Percentiles rank a stretch among this genome's conserved stretches.
Evolutionary conservation across 2,888 invertebrate genomes (phyloP).

Genomic region (Gandaritis pyraliata): DNA sequence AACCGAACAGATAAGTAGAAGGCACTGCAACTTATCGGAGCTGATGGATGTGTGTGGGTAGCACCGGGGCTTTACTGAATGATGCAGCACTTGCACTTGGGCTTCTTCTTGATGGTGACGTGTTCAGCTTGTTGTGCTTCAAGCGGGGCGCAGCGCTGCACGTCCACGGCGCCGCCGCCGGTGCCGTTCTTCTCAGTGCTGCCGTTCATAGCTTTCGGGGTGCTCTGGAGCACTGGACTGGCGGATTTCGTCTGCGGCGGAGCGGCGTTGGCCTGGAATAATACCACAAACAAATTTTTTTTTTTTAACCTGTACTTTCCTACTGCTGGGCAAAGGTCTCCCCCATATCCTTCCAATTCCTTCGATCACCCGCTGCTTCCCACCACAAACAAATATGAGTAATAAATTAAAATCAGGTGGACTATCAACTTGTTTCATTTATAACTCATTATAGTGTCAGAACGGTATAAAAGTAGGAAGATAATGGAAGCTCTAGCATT

Average conservation of each 20-base stretch:
- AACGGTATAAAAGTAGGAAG: too few species aligned
- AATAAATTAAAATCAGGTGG: too few species aligned
- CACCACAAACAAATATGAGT: too few species aligned
- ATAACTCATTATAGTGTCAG: too few species aligned
- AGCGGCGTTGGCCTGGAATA: slow-evolving; percentile 60
- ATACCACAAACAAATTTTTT: not conserved
- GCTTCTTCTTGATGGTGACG: slow-evolving; percentile 97
- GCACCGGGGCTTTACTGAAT: slow-evolving; percentile 89
- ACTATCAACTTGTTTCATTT: too few species aligned
- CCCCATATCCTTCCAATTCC: too few species aligned
- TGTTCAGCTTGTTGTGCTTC: slow-evolving; percentile 94
- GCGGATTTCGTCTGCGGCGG: slow-evolving; percentile 70
- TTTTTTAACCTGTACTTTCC: too few species aligned
- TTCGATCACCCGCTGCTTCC: too few species aligned
- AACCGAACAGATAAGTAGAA: not conserved
- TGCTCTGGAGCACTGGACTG: slow-evolving; percentile 65
- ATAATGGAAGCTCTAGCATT: too few species aligned
- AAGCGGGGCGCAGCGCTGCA: slow-evolving; percentile 90
- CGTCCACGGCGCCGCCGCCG: slow-evolving; percentile 86
- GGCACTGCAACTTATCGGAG: slow-evolving; percentile 9
- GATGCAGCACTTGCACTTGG: slow-evolving; percentile 97
- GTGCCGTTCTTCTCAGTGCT: slow-evolving; percentile 67
- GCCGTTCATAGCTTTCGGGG: slow-evolving; percentile 76
- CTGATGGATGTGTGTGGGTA: slow-evolving; percentile 47
- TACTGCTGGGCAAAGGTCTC: too few species aligned